A percentile compares a stretch with the other conserved stretches of the same genome.
phyloP scores from a whole-genome alignment of 1,140 invertebrate species.

The Trinorchestia longiramus region DNA sequence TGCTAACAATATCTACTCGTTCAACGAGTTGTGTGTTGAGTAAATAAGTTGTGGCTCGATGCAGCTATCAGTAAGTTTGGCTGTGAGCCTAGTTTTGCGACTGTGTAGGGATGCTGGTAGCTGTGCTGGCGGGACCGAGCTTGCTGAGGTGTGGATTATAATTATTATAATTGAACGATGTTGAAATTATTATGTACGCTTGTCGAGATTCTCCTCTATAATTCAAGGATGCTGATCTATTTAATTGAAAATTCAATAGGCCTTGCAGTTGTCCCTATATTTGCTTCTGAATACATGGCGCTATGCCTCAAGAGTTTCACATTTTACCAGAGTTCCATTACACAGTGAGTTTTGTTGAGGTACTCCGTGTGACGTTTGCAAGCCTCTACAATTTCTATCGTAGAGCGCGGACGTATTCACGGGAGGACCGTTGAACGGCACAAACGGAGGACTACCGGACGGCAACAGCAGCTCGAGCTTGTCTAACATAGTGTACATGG shows the following conservation, averaged over 20 bases:
- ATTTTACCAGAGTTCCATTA: background rate
- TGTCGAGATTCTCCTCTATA: background rate
- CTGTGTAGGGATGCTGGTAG: constrained; percentile 97
- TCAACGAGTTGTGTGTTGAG: background rate
- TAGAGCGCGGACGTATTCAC: constrained; percentile 1
- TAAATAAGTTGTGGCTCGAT: background rate
- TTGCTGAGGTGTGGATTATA: constrained; percentile 72
- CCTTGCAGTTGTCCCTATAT: background rate
- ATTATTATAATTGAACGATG: too few species aligned
- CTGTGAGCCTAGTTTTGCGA: constrained; percentile 74
- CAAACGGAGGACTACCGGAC: background rate
- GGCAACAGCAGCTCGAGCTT: constrained; percentile 70
- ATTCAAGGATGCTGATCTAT: background rate
- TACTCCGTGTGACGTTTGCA: background rate
- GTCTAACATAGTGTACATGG: constrained; percentile 98
- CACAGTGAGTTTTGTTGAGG: background rate
- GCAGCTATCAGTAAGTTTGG: background rate
- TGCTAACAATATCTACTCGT: background rate
- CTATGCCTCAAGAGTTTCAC: too few species aligned
- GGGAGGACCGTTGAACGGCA: background rate
- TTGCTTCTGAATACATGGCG: background rate
- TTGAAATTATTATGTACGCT: too few species aligned
- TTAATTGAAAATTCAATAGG: background rate
- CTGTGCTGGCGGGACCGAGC: constrained; percentile 91
- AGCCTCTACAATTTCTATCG: background rate